Evolutionary conservation across 2,113 vertebrate species (phyloP).

Genomic region (Rissa tridactyla): DNA sequence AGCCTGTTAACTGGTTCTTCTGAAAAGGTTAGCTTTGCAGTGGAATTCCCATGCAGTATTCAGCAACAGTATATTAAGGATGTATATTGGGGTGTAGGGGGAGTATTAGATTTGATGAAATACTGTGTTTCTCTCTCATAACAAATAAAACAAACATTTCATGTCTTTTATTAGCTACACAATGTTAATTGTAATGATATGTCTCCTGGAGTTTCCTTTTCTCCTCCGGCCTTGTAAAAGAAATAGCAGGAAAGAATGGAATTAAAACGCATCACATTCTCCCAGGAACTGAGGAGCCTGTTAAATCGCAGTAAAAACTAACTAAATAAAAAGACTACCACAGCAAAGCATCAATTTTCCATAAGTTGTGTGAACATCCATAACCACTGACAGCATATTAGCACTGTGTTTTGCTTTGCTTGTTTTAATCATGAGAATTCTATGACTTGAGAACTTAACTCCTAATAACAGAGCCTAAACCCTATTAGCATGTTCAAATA

Average conservation of each 20-base stretch:
- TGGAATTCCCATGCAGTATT: neutral
- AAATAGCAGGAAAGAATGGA: slow-evolving; percentile 67
- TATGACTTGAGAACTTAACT: slow-evolving; percentile 72
- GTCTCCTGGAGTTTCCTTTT: slow-evolving; percentile 65
- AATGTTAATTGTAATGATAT: slow-evolving; percentile 61
- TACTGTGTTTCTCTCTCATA: slow-evolving; percentile 57
- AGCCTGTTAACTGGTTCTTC: slow-evolving; percentile 3
- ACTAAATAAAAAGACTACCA: slow-evolving; percentile 73
- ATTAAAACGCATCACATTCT: slow-evolving; percentile 64
- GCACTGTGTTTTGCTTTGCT: slow-evolving; percentile 72
- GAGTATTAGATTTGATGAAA: slow-evolving; percentile 40
- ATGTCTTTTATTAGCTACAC: slow-evolving; percentile 66
- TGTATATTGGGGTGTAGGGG: neutral
- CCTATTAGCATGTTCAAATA: slow-evolving; percentile 81
- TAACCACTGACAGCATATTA: slow-evolving; percentile 69
- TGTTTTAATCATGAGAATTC: slow-evolving; percentile 77
- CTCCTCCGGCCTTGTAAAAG: slow-evolving; percentile 68
- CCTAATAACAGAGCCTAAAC: slow-evolving; percentile 72
- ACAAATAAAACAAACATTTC: slow-evolving; percentile 63
- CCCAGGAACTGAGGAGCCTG: slow-evolving; percentile 62
- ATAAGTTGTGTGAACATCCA: slow-evolving; percentile 66
- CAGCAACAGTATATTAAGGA: slow-evolving; percentile 39
- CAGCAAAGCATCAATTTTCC: slow-evolving; percentile 72
- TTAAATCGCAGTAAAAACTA: slow-evolving; percentile 73
- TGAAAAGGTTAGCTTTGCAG: neutral